Evolutionary conservation across 2,113 vertebrate genomes (phyloP), one percentile per base, ranked within the genome.

Genomic region (Perca flavescens): DNA sequence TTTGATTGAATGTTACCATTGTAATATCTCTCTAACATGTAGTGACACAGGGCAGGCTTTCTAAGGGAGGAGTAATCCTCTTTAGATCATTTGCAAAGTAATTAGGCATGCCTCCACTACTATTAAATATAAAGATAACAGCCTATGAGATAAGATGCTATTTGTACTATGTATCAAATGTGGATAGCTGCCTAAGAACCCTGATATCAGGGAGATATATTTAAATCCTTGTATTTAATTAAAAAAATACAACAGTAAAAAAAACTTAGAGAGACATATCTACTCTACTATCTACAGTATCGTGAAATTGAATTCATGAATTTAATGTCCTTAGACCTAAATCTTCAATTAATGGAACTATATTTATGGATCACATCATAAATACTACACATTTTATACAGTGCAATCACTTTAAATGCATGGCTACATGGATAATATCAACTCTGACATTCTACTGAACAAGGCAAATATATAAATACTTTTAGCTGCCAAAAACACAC

Each of bases 31-130:
- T 90, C 78, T 87, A 85, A 92, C 85, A 92, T 90, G 77, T 62
- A 83, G 81, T 81, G 84, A 92, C 83, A 89, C 3, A 19, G 36
- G 53, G 85, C 80, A 79, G 69, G 85, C 84, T 87, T 89, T 91
- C 83, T 86, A 74, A 83, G 81, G 76, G 76, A 81, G 82, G 61
- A 75, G 67, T 92, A 91, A 93, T 94, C 93, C 94, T 94, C 88
- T 92, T 91, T 86, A 92, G 88, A 93, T 94, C 86, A 92, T 93
- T 93, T 93, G 89, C 90, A 91, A 92, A 91, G 91, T 89, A 93
- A 94, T 93, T 94, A 94, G 77, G 83, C 94, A 94, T 93, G 90
- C 92, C 88, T 84, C 77, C 77, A 77, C 83, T 76, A 88, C 92
- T 91, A 93, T 93, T 93, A 93, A 89, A 91, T 82, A 91, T 83